A percentile compares a stretch with the other conserved stretches of the same genome.
phyloP scores from a whole-genome alignment of 2,888 invertebrate genomes.

The Lepidochrysops patricia region DNA sequence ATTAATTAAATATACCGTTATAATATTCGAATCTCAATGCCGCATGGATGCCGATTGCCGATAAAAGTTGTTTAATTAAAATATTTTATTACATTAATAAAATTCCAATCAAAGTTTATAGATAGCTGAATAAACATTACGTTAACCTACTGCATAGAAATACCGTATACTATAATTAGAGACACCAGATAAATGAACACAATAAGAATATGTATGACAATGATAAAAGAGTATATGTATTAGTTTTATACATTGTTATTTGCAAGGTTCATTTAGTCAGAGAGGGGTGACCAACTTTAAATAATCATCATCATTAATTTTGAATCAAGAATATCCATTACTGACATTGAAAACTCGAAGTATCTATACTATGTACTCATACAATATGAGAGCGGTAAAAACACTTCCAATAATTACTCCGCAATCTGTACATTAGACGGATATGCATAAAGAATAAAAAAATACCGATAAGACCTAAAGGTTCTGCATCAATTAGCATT shows the following conservation, averaged over 20 bases:
- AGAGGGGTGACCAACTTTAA: too few relatives aligned
- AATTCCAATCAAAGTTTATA: background rate
- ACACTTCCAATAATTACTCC: background rate
- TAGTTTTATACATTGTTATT: too few relatives aligned
- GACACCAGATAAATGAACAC: background rate
- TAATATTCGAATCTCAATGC: background rate
- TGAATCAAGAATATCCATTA: too few relatives aligned
- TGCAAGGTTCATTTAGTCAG: too few relatives aligned
- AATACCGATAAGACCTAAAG: background rate
- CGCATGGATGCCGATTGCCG: too few relatives aligned
- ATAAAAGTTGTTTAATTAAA: background rate
- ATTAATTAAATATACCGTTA: background rate
- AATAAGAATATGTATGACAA: background rate
- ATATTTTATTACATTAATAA: background rate
- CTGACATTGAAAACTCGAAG: too few relatives aligned
- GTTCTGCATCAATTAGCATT: slow-evolving; percentile 1
- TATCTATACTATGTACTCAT: too few relatives aligned
- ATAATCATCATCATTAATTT: too few relatives aligned
- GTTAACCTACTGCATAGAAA: background rate
- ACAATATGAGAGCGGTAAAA: too few relatives aligned
- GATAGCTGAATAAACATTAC: background rate
- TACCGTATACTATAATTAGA: background rate
- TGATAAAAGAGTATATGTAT: too few relatives aligned
- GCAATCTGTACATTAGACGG: background rate
- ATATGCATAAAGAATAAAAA: background rate